Evolutionary conservation across 2,888 invertebrate genomes (phyloP).

Genomic region (Sabellastarte sp.): DNA sequence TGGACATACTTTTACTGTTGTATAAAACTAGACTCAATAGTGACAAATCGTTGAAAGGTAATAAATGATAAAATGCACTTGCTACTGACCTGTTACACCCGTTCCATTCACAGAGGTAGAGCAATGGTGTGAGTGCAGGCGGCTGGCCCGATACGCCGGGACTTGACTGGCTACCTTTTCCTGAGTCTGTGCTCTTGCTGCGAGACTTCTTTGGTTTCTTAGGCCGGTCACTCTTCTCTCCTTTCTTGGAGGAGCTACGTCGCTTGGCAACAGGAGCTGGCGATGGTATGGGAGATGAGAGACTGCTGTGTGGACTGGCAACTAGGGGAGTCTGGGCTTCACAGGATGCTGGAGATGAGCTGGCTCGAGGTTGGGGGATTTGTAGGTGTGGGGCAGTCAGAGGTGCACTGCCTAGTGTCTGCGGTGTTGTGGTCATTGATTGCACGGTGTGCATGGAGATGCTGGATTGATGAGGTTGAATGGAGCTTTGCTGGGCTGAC

Average conservation of each 20-base stretch:
- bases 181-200: conserved; percentile 9
- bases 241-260: neutral
- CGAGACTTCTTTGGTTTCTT: conserved; percentile 38
- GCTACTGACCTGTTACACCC: conserved; percentile 71
- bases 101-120: conserved; percentile 85
- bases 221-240: conserved; percentile 16
- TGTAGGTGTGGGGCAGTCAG: too few relatives aligned
- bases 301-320: conserved; percentile 2
- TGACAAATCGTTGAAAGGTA: too few relatives aligned
- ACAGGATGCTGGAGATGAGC: too few relatives aligned
- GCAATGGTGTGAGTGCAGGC: conserved; percentile 13
- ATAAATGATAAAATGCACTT: too few relatives aligned
- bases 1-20: too few relatives aligned
- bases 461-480: too few relatives aligned
- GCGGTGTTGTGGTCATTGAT: too few relatives aligned
- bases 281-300: neutral
- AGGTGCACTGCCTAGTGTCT: too few relatives aligned
- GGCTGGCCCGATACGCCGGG: neutral
- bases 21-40: too few relatives aligned
- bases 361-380: too few relatives aligned
- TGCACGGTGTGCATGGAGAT: too few relatives aligned
- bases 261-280: conserved; percentile 4
- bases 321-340: neutral
- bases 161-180: neutral
- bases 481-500: too few relatives aligned